A percentile compares a stretch with the other conserved stretches of the same genome.
These are phyloP conservation scores for Acanthurus tractus DNA, from an alignment of 2,797 vertebrate genomes.

Conservation along the genomic window DNA sequence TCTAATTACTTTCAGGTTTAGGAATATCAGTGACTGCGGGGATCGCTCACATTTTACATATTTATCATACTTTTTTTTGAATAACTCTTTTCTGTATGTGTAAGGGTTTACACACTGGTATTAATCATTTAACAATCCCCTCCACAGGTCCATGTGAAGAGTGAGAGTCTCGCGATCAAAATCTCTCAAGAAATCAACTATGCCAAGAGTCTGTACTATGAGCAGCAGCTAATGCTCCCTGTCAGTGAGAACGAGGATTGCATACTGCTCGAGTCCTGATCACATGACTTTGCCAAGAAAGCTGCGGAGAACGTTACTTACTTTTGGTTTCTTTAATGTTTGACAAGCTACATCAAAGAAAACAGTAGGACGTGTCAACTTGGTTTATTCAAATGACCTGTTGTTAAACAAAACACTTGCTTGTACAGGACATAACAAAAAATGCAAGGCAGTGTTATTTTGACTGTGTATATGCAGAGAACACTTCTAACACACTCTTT, in stretches of 20 bases:
- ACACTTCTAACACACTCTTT: constrained; percentile 34
- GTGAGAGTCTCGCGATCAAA: constrained; percentile 92
- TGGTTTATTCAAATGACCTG: constrained; percentile 20
- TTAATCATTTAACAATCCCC: not conserved
- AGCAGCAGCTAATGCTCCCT: constrained; percentile 97
- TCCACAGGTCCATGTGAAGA: constrained; percentile 93
- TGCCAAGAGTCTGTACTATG: constrained; percentile 98
- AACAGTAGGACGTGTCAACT: constrained; percentile 10
- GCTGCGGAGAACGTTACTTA: not conserved
- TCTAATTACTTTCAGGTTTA: too few species aligned
- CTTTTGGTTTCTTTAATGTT: not conserved
- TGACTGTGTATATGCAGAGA: constrained; percentile 54
- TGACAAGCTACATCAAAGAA: constrained; percentile 27
- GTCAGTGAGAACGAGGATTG: constrained; percentile 90
- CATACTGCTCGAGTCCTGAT: constrained; percentile 91
- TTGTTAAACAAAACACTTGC: constrained; percentile 65
- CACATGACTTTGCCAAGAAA: not conserved
- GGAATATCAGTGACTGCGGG: too few species aligned
- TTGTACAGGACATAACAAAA: constrained; percentile 33
- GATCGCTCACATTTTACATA: too few species aligned
- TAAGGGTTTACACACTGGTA: too few species aligned
- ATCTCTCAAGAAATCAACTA: constrained; percentile 99
- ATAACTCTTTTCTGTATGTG: too few species aligned
- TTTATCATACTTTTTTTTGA: too few species aligned
- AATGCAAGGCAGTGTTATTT: constrained; percentile 66